A percentile compares a stretch with the other conserved stretches of the same genome.
These are phyloP conservation scores for Diabrotica virgifera DNA, from an alignment of 1,140 invertebrate species.

Conservation along the genomic window DNA sequence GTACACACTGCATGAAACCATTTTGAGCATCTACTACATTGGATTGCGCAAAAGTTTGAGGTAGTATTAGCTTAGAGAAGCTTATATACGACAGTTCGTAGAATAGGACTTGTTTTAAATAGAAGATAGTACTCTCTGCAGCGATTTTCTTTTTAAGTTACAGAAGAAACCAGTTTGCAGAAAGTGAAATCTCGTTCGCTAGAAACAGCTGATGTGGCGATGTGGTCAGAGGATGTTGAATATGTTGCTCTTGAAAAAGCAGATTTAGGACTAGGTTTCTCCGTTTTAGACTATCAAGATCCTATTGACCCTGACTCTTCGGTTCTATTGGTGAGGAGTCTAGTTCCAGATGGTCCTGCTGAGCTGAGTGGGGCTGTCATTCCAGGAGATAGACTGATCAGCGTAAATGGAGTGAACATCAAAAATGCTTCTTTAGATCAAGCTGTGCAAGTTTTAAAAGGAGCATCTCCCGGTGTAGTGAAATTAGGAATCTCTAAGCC, in stretches of 20 bases:
- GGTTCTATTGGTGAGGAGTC: conserved; percentile 89
- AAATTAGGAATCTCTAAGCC: conserved; percentile 83
- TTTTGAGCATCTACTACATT: neutral
- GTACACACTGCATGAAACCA: neutral
- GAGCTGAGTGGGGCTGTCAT: conserved; percentile 84
- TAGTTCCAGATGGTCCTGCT: conserved; percentile 89
- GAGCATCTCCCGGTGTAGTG: conserved; percentile 78
- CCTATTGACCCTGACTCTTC: conserved; percentile 83
- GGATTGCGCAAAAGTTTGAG: neutral
- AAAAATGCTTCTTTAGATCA: conserved; percentile 86
- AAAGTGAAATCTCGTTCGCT: conserved; percentile 82
- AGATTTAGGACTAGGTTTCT: conserved; percentile 90
- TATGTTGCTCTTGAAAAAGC: conserved; percentile 84
- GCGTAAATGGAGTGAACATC: conserved; percentile 57
- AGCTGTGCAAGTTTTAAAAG: conserved; percentile 85
- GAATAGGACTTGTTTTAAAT: neutral
- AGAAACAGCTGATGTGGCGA: conserved; percentile 86
- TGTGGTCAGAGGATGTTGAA: conserved; percentile 89
- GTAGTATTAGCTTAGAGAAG: neutral
- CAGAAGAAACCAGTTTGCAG: conserved; percentile 57
- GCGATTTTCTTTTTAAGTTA: conserved; percentile 37
- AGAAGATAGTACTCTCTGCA: neutral
- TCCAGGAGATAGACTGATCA: conserved; percentile 72
- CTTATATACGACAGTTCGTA: neutral
- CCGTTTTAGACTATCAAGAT: conserved; percentile 92